Evolutionary conservation across 2,888 invertebrate genomes (phyloP).

Genomic region (Sphecodes monilicornis): DNA sequence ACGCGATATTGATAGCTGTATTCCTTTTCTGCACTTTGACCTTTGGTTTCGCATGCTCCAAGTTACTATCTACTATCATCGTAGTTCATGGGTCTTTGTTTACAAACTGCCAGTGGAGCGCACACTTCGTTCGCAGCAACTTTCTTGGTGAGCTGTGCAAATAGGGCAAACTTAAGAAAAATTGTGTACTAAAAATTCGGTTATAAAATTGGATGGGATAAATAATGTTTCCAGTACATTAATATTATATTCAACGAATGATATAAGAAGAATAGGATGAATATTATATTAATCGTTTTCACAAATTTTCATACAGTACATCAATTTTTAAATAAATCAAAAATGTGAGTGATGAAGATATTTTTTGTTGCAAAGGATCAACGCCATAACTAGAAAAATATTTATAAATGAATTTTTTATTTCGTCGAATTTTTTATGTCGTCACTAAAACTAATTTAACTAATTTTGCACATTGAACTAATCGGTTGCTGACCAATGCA

Average conservation of each 20-base stretch:
- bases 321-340: no score
- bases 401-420: no score
- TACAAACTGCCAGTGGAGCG: neutral
- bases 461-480: neutral
- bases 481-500: neutral
- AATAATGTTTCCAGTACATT: neutral
- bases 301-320: no score
- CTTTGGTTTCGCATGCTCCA: neutral
- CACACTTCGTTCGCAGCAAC: neutral
- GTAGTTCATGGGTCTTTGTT: neutral
- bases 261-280: neutral
- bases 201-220: neutral
- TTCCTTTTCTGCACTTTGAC: neutral
- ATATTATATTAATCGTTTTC: neutral
- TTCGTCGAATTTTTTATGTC: no score
- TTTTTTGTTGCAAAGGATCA: no score
- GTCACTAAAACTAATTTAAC: neutral
- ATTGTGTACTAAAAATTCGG: no score
- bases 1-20: neutral
- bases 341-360: no score
- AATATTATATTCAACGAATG: neutral
- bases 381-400: no score
- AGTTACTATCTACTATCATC: neutral
- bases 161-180: neutral
- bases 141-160: neutral